Percentiles rank a stretch among this genome's conserved stretches.
Evolutionary conservation across 2,797 vertebrate genomes (phyloP).

Genomic region (Hippocampus kuda): DNA sequence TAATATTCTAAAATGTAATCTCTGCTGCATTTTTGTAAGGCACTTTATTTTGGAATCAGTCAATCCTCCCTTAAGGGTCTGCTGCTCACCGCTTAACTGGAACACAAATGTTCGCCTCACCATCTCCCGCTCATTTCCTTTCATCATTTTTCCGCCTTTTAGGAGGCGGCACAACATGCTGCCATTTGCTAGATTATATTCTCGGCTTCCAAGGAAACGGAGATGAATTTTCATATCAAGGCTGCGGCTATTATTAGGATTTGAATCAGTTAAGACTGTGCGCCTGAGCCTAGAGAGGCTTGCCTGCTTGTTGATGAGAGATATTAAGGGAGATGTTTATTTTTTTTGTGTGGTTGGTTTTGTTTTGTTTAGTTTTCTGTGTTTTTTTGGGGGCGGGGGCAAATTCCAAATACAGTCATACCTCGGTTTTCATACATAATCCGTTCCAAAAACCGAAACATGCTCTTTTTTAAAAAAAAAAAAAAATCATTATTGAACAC

Average conservation of each 20-base stretch:
- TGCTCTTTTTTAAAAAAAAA: no score
- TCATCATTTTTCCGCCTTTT: not conserved
- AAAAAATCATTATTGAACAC: no score
- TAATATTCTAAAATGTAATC: no score
- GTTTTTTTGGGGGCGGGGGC: no score
- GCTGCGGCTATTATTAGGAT: slow-evolving; percentile 41
- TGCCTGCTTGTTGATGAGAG: slow-evolving; percentile 7
- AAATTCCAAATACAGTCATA: not conserved
- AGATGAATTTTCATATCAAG: slow-evolving; percentile 41
- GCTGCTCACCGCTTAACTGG: no score
- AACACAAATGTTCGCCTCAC: not conserved
- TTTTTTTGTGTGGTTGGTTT: no score
- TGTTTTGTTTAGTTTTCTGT: no score
- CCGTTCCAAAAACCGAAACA: no score
- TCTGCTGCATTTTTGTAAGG: no score
- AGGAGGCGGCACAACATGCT: slow-evolving; percentile 12
- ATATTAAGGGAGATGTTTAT: slow-evolving; percentile 14
- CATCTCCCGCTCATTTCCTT: slow-evolving; percentile 3
- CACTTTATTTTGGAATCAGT: no score
- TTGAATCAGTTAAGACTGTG: slow-evolving; percentile 31
- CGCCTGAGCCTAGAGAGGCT: slow-evolving; percentile 6
- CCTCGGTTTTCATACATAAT: no score
- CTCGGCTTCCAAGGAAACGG: slow-evolving; percentile 23
- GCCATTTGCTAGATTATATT: slow-evolving; percentile 23
- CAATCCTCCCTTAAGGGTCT: no score